Conservation (phyloP, 2,888 invertebrate species). For the Lymantria monacha region DNA sequence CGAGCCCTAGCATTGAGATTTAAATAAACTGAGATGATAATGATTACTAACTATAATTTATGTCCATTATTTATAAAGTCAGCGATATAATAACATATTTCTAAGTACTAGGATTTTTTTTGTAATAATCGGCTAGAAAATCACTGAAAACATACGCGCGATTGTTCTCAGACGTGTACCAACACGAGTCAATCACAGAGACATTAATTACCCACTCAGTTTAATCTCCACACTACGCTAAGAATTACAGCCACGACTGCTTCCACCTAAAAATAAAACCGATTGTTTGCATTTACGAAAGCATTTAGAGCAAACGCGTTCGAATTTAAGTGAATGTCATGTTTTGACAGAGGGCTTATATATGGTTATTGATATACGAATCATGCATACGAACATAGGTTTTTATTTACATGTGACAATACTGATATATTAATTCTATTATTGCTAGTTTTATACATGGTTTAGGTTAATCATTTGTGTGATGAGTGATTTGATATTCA, state of each 20-base stretch:
- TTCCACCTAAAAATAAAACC: slow-evolving; percentile 62
- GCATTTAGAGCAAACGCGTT: slow-evolving; percentile 43
- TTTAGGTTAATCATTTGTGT: no score
- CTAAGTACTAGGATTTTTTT: no score
- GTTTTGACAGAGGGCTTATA: slow-evolving; percentile 72
- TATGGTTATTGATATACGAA: slow-evolving; percentile 62
- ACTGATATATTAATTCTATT: no score
- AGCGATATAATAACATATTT: no score
- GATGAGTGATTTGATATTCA: no score
- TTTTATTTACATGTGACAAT: slow-evolving; percentile 36
- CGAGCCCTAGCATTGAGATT: no score
- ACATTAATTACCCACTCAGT: slow-evolving; percentile 65
- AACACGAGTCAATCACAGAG: slow-evolving; percentile 59
- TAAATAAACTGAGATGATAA: no score
- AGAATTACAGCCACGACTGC: slow-evolving; percentile 52
- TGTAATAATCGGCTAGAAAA: slow-evolving; percentile 1
- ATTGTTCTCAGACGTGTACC: slow-evolving; percentile 41
- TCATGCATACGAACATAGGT: slow-evolving; percentile 47
- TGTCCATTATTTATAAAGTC: no score
- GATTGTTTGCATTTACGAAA: slow-evolving; percentile 57
- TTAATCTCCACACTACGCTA: slow-evolving; percentile 61
- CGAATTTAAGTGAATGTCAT: slow-evolving; percentile 48
- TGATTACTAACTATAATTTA: no score
- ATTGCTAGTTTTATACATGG: no score
- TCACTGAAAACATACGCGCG: slow-evolving; percentile 33